These are phyloP conservation scores for Battus philenor DNA, from an alignment of 1,140 invertebrate genomes.

Conservation along the genomic window DNA sequence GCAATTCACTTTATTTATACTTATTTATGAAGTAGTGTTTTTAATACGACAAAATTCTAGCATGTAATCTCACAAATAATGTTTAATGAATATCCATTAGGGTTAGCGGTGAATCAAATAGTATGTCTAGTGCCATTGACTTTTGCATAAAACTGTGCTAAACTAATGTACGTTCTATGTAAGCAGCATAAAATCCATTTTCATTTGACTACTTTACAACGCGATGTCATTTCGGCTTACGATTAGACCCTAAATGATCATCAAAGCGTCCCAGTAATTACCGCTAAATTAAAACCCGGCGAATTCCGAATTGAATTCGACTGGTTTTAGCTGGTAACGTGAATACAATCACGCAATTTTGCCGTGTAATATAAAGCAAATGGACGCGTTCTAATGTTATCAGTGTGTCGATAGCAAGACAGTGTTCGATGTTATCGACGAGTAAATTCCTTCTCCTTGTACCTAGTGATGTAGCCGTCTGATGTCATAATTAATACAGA, in stretches of 20 bases:
- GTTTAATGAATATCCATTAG: constrained; percentile 9
- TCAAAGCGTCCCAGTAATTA: constrained; percentile 32
- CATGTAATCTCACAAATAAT: constrained; percentile 5
- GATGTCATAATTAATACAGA: too few species aligned
- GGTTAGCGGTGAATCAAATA: constrained; percentile 4
- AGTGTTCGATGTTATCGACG: constrained; percentile 26
- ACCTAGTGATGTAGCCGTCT: too few species aligned
- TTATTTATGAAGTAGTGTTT: too few species aligned
- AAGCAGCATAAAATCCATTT: neutral
- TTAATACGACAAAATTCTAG: too few species aligned
- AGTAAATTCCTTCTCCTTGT: constrained; percentile 24
- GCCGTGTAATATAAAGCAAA: constrained; percentile 33
- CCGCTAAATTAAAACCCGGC: constrained; percentile 32
- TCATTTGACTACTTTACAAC: too few species aligned
- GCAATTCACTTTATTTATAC: too few species aligned
- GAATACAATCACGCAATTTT: constrained; percentile 39
- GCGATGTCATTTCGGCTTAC: constrained; percentile 4
- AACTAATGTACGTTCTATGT: too few species aligned
- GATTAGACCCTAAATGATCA: constrained; percentile 22
- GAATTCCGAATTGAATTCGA: constrained; percentile 43
- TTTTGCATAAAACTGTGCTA: neutral
- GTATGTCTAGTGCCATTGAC: neutral
- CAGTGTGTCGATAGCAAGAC: constrained; percentile 35
- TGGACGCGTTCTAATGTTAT: constrained; percentile 41
- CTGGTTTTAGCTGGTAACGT: constrained; percentile 32